These are phyloP conservation scores for Chanos chanos DNA, from an alignment of 2,797 vertebrate genomes.

Conservation along the genomic window DNA sequence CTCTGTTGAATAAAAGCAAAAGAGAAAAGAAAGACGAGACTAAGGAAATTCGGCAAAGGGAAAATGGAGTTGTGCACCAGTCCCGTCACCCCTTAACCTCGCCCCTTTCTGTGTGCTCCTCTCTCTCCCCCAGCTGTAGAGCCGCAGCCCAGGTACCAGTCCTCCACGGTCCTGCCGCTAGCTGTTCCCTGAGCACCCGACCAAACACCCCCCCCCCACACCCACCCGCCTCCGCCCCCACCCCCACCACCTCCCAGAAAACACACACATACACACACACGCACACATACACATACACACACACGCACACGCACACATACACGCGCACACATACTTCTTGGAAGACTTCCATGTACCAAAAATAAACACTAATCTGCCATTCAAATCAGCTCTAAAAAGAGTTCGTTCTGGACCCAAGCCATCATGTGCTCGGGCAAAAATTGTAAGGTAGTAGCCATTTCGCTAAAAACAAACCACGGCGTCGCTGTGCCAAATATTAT, in stretches of 20 bases:
- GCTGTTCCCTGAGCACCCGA: constrained; percentile 56
- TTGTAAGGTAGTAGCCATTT: constrained; percentile 42
- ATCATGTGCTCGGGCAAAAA: constrained; percentile 51
- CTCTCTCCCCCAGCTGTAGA: constrained; percentile 42
- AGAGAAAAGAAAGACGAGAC: constrained; percentile 55
- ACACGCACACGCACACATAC: constrained; percentile 35
- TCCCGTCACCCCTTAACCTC: constrained; percentile 72
- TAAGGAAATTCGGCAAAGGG: constrained; percentile 62
- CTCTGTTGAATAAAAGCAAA: constrained; percentile 62
- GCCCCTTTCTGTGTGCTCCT: constrained; percentile 52
- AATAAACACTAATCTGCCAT: constrained; percentile 75
- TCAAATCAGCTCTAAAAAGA: constrained; percentile 66
- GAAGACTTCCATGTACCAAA: constrained; percentile 72
- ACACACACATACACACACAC: constrained; percentile 19
- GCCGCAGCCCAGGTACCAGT: constrained; percentile 62
- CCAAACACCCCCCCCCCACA: constrained; percentile 41
- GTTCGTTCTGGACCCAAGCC: constrained; percentile 63
- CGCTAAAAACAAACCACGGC: background rate
- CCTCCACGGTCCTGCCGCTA: constrained; percentile 33
- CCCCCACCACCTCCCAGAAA: background rate
- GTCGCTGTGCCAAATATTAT: background rate
- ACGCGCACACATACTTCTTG: constrained; percentile 63
- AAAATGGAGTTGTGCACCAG: constrained; percentile 70
- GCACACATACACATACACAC: constrained; percentile 9
- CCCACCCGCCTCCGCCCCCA: constrained; percentile 31